Percentiles rank a stretch among this genome's conserved stretches.
phyloP scores from a whole-genome alignment of 2,113 vertebrate species.

The Eurystomus gularis region DNA sequence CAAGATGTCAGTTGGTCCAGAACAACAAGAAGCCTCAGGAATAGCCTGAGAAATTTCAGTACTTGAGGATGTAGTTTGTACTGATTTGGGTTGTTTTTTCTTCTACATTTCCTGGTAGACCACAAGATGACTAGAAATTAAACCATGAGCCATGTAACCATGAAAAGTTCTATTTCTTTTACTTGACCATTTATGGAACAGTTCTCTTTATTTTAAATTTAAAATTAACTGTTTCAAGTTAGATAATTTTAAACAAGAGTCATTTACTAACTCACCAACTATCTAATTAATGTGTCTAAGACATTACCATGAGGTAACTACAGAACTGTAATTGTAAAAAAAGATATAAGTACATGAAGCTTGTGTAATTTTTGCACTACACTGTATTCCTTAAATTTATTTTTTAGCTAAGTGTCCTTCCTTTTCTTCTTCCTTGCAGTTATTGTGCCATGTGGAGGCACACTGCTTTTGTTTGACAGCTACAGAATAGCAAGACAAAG shows the following conservation, averaged over 20 bases:
- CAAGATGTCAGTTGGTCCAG: not conserved
- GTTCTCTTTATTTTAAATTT: not conserved
- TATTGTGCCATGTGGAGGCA: rapidly evolving
- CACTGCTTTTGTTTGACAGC: not conserved
- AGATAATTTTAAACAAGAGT: rapidly evolving
- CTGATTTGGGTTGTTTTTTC: rapidly evolving
- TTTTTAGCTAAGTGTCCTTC: not conserved
- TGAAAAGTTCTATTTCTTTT: not conserved
- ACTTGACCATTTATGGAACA: no score
- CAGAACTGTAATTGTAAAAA: not conserved
- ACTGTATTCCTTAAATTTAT: not conserved
- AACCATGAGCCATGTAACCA: rapidly evolving
- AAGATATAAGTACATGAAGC: no score
- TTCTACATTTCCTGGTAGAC: not conserved
- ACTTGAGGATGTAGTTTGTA: rapidly evolving
- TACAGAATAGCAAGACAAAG: not conserved
- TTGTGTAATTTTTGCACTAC: not conserved
- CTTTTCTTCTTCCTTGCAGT: not conserved
- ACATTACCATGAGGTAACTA: not conserved
- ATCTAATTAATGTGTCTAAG: not conserved
- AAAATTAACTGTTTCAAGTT: not conserved
- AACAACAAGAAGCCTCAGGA: not conserved
- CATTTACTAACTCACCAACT: no score
- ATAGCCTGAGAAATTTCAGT: not conserved
- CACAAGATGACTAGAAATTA: not conserved